Conservation (phyloP, 2,888 invertebrate species). For the Aproaerema taeniolella region DNA sequence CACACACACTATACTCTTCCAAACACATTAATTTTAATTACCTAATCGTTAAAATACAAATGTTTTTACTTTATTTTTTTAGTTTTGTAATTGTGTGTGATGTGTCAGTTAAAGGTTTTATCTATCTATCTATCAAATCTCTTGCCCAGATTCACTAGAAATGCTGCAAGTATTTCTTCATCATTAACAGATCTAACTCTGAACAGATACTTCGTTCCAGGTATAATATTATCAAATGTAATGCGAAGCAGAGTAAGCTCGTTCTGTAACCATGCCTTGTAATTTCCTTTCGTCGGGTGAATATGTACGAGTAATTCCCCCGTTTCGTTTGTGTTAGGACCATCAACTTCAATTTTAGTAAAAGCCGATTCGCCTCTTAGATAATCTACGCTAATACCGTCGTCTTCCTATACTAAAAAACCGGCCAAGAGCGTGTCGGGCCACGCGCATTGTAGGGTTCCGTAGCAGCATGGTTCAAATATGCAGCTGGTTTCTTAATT, state of each 20-base stretch:
- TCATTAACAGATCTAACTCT: conserved; percentile 44
- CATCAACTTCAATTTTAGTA: conserved; percentile 40
- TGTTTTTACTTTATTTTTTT: no score
- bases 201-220: conserved; percentile 41
- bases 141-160: conserved; percentile 37
- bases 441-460: no score
- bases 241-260: conserved; percentile 49
- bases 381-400: conserved; percentile 53
- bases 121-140: no score
- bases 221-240: conserved; percentile 38
- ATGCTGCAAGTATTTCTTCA: conserved; percentile 38
- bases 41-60: no score
- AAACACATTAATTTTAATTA: no score
- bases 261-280: conserved; percentile 42
- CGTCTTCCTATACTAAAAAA: conserved; percentile 60
- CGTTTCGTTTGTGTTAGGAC: conserved; percentile 36
- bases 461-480: no score
- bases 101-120: no score
- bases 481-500: no score
- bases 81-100: no score
- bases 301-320: conserved; percentile 45
- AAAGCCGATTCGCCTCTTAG: conserved; percentile 37
- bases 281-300: conserved; percentile 45
- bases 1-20: no score
- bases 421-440: no score